Conservation (phyloP, 2,113 vertebrate genomes). For the Podiceps cristatus region DNA sequence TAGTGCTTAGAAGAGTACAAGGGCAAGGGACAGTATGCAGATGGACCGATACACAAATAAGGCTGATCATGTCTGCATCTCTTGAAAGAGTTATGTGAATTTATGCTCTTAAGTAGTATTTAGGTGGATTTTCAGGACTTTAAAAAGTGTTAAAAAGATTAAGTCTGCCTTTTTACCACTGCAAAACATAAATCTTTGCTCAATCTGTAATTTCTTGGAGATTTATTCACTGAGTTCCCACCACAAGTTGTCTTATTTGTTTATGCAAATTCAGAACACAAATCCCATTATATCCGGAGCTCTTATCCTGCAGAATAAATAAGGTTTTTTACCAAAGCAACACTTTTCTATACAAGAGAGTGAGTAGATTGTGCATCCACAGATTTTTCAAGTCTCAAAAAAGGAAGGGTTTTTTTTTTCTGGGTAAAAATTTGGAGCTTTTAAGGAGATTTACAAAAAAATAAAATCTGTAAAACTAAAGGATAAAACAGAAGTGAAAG, state of each 20-base stretch:
- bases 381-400: not conserved
- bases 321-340: not conserved
- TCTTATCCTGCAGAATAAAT: not conserved
- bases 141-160: not conserved
- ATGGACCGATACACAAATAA: not conserved
- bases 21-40: not conserved
- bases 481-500: not conserved
- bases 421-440: not conserved
- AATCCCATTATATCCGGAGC: not conserved
- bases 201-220: not conserved
- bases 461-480: not conserved
- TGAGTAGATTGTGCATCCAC: not conserved
- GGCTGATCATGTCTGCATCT: not conserved
- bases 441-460: not conserved
- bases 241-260: not conserved
- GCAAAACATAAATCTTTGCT: not conserved
- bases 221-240: not conserved
- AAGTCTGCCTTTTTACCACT: not conserved
- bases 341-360: not conserved
- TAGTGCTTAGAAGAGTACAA: not conserved
- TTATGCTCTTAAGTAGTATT: not conserved
- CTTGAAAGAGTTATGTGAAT: not conserved
- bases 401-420: not conserved
- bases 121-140: not conserved
- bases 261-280: conserved; percentile 15